phyloP scores from a whole-genome alignment of 1,140 invertebrate genomes.

The Atta texana region DNA sequence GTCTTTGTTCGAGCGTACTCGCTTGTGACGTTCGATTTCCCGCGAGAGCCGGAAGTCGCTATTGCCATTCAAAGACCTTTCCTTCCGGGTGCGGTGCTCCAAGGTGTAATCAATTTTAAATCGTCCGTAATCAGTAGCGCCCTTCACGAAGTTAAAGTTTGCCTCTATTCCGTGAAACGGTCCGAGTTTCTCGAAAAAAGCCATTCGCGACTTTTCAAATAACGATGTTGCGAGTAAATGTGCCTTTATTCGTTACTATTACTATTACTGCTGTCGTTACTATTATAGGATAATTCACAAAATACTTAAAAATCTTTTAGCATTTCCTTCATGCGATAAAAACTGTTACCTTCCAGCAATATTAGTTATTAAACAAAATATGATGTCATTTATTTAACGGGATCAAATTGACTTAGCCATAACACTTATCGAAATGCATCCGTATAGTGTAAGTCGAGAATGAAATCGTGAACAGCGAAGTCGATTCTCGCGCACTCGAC shows the following conservation, averaged over 20 bases:
- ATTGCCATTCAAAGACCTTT: constrained; percentile 63
- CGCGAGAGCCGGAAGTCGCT: constrained; percentile 66
- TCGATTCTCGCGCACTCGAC: constrained; percentile 6
- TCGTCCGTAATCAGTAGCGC: constrained; percentile 47
- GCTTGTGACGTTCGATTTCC: constrained; percentile 73
- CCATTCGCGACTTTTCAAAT: constrained; percentile 13
- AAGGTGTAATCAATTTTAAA: constrained; percentile 71
- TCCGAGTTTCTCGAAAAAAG: constrained; percentile 28
- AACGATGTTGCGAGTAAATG: constrained; percentile 25
- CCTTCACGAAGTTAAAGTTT: constrained; percentile 38
- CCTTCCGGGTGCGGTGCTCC: constrained; percentile 35
- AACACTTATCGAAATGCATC: neutral
- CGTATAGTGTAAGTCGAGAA: neutral
- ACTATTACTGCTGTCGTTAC: constrained; percentile 13
- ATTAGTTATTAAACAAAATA: constrained; percentile 6
- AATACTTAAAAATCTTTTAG: constrained; percentile 1
- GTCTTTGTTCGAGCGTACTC: constrained; percentile 71
- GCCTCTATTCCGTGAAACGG: neutral
- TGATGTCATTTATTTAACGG: neutral
- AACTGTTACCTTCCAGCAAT: neutral
- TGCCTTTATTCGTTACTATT: constrained; percentile 45
- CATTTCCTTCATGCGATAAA: neutral
- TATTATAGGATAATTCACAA: constrained; percentile 6
- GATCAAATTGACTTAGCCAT: neutral
- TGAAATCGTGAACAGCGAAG: constrained; percentile 34